Conservation (phyloP, 2,113 vertebrate genomes). For the Carettochelys insculpta region DNA sequence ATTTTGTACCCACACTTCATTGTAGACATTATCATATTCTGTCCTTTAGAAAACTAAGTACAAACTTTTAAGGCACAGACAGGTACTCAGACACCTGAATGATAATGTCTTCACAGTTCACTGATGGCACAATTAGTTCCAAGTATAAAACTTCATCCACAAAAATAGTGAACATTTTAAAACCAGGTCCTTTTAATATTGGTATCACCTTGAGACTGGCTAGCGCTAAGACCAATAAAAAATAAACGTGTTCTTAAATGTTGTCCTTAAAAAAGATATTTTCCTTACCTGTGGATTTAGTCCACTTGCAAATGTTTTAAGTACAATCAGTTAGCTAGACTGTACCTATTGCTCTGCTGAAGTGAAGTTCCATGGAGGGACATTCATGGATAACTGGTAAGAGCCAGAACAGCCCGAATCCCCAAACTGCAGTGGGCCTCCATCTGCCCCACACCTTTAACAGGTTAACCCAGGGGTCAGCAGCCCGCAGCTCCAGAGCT, state of each 20-base stretch:
- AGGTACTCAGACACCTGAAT: background rate
- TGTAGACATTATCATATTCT: background rate
- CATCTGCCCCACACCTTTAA: too few relatives aligned
- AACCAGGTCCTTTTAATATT: background rate
- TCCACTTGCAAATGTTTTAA: background rate
- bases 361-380: too few relatives aligned
- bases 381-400: too few relatives aligned
- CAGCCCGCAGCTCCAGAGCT: too few relatives aligned
- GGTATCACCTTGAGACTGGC: accelerated
- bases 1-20: background rate
- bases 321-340: background rate
- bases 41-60: background rate
- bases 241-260: background rate
- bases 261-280: background rate
- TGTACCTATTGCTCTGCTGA: background rate
- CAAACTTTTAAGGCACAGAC: background rate
- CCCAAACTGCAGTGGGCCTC: too few relatives aligned
- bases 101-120: background rate
- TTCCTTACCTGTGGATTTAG: background rate
- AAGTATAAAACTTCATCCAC: background rate
- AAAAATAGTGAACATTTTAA: too few relatives aligned
- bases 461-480: too few relatives aligned
- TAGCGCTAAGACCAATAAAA: background rate
- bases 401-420: too few relatives aligned
- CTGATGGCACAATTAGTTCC: background rate